phyloP scores from a whole-genome alignment of 2,797 vertebrate species.

The Delichon dasypus region DNA sequence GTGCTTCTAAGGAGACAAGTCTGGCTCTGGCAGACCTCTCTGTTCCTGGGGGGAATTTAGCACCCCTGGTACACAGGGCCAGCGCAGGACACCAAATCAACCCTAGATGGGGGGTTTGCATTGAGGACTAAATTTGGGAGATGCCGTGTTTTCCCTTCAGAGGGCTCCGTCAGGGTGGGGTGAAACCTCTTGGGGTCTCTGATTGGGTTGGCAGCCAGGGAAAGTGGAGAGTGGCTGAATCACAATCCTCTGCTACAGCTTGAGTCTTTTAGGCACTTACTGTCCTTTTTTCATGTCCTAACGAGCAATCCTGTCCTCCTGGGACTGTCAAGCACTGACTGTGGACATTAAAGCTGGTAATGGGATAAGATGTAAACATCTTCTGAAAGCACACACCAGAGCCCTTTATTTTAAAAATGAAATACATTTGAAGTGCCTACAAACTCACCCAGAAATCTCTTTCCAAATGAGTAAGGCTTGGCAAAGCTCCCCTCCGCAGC shows the following conservation, averaged over 20 bases:
- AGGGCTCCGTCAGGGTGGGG: rapidly evolving
- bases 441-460: slow-evolving; percentile 21
- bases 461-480: slow-evolving; percentile 32
- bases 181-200: background rate
- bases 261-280: background rate
- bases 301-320: background rate
- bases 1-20: background rate
- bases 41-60: background rate
- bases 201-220: background rate
- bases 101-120: background rate
- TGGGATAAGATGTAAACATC: slow-evolving; percentile 18
- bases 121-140: background rate
- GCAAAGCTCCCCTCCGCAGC: background rate
- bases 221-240: background rate
- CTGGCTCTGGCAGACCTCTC: background rate
- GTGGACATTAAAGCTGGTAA: slow-evolving; percentile 31
- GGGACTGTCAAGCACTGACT: background rate
- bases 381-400: background rate
- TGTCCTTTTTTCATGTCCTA: background rate
- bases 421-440: slow-evolving; percentile 28
- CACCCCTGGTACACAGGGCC: background rate
- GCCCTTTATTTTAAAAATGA: slow-evolving; percentile 31
- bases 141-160: background rate
- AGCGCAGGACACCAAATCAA: background rate
- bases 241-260: background rate